Evolutionary conservation across 2,113 vertebrate genomes (phyloP).

Genomic region (Stictonetta naevosa): DNA sequence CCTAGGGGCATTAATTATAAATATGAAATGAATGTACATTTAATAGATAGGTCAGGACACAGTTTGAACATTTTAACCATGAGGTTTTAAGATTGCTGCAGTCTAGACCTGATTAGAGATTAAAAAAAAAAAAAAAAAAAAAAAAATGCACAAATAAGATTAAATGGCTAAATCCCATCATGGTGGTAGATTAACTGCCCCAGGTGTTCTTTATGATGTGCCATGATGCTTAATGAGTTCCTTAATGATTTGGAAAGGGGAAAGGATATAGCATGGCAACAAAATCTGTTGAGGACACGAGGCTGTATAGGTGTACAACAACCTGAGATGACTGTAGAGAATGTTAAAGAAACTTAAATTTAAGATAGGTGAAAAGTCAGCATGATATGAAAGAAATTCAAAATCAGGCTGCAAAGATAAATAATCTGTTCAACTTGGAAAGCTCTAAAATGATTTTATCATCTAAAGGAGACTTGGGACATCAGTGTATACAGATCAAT

Average conservation of each 20-base stretch:
- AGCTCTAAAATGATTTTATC: neutral
- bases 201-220: slow-evolving; percentile 19
- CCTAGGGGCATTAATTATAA: neutral
- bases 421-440: neutral
- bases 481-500: neutral
- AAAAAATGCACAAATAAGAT: neutral
- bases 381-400: neutral
- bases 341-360: neutral
- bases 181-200: slow-evolving; percentile 9
- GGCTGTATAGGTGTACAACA: neutral
- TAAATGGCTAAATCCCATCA: slow-evolving; percentile 1
- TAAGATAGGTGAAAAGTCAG: neutral
- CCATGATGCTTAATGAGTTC: slow-evolving; percentile 31
- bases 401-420: neutral
- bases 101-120: neutral
- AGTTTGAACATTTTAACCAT: neutral
- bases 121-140: slow-evolving; percentile 26
- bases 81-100: slow-evolving; percentile 11
- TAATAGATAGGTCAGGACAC: neutral
- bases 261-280: neutral
- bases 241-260: slow-evolving; percentile 32
- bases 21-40: neutral
- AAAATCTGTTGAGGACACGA: neutral
- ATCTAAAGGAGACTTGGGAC: neutral
- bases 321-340: neutral